phyloP scores from a whole-genome alignment of 2,888 invertebrate genomes.

The Venustoraphidia nigricollis region DNA sequence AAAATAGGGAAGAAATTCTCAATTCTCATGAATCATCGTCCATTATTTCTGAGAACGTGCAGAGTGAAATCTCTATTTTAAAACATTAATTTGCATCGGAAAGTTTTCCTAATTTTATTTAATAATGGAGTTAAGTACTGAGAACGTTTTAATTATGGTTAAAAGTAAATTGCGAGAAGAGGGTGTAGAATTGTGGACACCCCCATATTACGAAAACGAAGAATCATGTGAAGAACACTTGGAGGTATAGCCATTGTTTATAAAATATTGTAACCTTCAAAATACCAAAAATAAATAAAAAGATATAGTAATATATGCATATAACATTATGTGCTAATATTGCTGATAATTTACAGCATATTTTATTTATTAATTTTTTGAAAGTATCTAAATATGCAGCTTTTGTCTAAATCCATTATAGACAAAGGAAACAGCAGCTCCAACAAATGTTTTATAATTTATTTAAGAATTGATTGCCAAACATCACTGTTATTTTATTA shows the following conservation, averaged over 20 bases:
- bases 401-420: no score
- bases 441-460: no score
- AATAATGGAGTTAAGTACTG: constrained; percentile 22
- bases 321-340: constrained; percentile 16
- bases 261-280: constrained; percentile 7
- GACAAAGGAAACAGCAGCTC: no score
- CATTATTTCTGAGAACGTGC: no score
- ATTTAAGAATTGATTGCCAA: no score
- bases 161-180: constrained; percentile 50
- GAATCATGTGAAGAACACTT: constrained; percentile 30
- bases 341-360: not conserved
- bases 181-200: constrained; percentile 58
- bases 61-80: no score
- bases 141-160: constrained; percentile 48
- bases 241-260: constrained; percentile 28
- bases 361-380: not conserved
- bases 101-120: not conserved
- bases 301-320: no score
- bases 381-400: not conserved
- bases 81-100: no score
- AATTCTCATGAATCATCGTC: no score
- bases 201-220: constrained; percentile 45
- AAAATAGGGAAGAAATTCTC: no score
- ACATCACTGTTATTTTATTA: no score
- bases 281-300: constrained; percentile 2